Base-by-base conservation (phyloP, 2,888 invertebrate genomes). In the Cheilosia grossa region DNA sequence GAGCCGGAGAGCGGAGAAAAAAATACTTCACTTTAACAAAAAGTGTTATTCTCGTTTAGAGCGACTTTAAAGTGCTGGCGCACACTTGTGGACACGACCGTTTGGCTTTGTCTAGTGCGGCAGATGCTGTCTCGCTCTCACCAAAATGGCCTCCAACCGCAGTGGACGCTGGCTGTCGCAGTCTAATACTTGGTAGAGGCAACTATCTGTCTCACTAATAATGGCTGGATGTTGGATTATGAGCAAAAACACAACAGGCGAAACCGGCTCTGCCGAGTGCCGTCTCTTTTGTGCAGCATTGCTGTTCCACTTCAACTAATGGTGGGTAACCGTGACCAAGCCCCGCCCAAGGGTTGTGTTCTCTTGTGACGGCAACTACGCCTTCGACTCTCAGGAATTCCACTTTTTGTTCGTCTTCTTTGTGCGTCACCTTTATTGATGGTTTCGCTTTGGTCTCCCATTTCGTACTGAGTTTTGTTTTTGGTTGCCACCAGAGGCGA, bases 101-200 rank as follows among this genome's bases (percentile, higher is more conserved):
- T 44, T 64, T 70, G 9, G 15, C 79, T 79, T 73, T 64, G 40
- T 83, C 74, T 74, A 15, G 21, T 10, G 49, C 0, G 0, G 4
- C 1, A 21, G 2, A 4, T 1, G 33, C 21, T 42, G 2, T 80
- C 80, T 67, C 67, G 0, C 80, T 85, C 59, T 27, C 75, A 80
- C 85, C 85, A 85, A 85, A 85, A 85, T 85, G 85, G 85, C 85
- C 61, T 66, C 85, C 80, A 10, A 10, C 10, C 2, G 6, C 7
- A 1, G 0, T 5, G 1, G 10, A 21, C 9, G 2, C 15, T 40
- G 63, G n/a, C 47, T 19, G 13, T 10, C 30, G 63, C 63, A 0
- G 37, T 79, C 33, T 17, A 4, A 17, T 21, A 10, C 51, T 42
- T 6, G n/a, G 4, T 0, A 2, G 42, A 10, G 9, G 37, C 21